Evolutionary conservation across 2,797 vertebrate species (phyloP).

Genomic region (Galaxias olidus): DNA sequence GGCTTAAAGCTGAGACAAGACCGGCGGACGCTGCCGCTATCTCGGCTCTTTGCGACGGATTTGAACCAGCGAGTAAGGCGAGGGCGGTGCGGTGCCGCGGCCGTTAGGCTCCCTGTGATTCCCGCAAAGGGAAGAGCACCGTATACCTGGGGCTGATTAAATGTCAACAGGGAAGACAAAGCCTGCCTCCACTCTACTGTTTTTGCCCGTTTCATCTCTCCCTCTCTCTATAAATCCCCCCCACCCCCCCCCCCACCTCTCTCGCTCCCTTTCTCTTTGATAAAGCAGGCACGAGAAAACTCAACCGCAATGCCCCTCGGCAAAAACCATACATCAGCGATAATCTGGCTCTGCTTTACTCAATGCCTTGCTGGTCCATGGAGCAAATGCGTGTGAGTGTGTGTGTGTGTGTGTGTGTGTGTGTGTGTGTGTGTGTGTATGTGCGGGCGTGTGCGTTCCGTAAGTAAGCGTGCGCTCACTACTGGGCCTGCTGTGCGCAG

Average conservation of each 20-base stretch:
- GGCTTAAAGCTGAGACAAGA: conserved; percentile 40
- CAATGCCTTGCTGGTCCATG: conserved; percentile 42
- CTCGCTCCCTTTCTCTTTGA: conserved; percentile 51
- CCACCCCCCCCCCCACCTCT: neutral
- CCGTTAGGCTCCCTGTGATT: conserved; percentile 71
- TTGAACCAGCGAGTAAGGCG: conserved; percentile 52
- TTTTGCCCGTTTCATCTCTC: conserved; percentile 49
- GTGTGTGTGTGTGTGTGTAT: conserved; percentile 33
- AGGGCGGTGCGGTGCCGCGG: conserved; percentile 43
- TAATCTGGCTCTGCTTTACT: conserved; percentile 63
- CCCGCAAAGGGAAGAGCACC: conserved; percentile 66
- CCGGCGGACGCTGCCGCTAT: conserved; percentile 26
- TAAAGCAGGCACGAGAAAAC: conserved; percentile 58
- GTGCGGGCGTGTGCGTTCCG: neutral
- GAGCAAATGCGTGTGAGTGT: conserved; percentile 46
- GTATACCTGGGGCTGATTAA: conserved; percentile 77
- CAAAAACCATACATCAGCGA: conserved; percentile 68
- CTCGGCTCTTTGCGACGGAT: conserved; percentile 43
- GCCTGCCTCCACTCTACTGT: conserved; percentile 51
- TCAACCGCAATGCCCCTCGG: conserved; percentile 50
- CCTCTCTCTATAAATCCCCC: conserved; percentile 46
- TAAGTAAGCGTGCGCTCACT: conserved; percentile 36
- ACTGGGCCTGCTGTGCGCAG: conserved; percentile 35
- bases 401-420: conserved; percentile 21
- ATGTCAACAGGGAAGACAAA: conserved; percentile 72